phyloP scores from a whole-genome alignment of 2,113 vertebrate species.

The Antechinus flavipes region DNA sequence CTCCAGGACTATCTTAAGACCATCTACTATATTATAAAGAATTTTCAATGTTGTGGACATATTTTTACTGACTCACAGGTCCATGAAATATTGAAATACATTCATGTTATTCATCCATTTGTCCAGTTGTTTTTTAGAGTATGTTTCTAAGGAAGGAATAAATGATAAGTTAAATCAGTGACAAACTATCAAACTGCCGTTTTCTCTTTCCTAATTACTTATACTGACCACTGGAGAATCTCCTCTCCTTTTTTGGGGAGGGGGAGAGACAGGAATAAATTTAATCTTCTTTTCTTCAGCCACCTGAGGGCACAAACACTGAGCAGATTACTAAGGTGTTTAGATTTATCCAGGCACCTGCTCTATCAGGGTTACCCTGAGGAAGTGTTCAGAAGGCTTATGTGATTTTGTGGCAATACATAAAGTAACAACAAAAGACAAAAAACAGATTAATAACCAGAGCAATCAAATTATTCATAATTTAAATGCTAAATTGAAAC shows the following conservation, averaged over 20 bases:
- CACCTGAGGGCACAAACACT: slow-evolving; percentile 35
- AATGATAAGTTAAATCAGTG: slow-evolving; percentile 56
- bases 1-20: background rate
- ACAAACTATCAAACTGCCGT: background rate
- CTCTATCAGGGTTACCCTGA: background rate
- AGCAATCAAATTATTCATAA: background rate
- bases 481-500: slow-evolving; percentile 30
- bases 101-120: background rate
- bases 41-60: background rate
- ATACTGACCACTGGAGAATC: slow-evolving; percentile 44
- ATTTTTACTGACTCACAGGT: background rate
- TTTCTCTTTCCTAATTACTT: slow-evolving; percentile 59
- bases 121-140: slow-evolving; percentile 26
- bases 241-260: background rate
- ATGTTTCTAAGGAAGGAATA: slow-evolving; percentile 58
- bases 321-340: slow-evolving; percentile 60
- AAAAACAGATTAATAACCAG: background rate
- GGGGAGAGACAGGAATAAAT: slow-evolving; percentile 69
- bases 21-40: background rate
- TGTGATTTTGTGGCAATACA: background rate
- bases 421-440: background rate
- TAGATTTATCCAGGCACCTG: slow-evolving; percentile 35
- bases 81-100: background rate
- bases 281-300: slow-evolving; percentile 69
- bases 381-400: background rate